These are phyloP conservation scores for Ondatra zibethicus DNA, from an alignment of 2,113 vertebrate species.

Conservation along the genomic window DNA sequence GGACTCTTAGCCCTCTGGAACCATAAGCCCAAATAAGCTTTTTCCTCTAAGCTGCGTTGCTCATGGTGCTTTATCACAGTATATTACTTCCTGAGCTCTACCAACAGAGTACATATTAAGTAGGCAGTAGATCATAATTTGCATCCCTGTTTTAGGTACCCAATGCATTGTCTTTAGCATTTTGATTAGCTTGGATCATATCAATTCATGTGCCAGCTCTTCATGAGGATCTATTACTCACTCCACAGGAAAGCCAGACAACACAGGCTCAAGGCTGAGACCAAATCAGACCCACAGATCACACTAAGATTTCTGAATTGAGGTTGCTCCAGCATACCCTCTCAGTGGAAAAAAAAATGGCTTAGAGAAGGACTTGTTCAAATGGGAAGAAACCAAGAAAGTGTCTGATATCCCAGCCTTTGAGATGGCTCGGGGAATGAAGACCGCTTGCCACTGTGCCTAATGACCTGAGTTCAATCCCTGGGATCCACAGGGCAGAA, in stretches of 20 bases:
- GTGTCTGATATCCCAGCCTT: neutral
- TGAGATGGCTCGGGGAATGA: neutral
- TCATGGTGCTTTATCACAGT: neutral
- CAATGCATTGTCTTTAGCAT: neutral
- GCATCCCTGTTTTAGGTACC: neutral
- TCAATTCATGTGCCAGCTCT: neutral
- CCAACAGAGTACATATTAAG: neutral
- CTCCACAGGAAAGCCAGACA: neutral
- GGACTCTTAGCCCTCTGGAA: neutral
- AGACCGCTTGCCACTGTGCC: neutral
- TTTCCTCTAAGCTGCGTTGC: neutral
- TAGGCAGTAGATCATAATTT: neutral
- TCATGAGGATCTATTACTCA: neutral
- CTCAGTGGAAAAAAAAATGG: slow-evolving; percentile 14
- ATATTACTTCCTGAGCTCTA: neutral
- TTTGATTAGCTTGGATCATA: neutral
- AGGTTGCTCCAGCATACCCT: neutral
- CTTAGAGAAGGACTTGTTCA: neutral
- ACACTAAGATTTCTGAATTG: neutral
- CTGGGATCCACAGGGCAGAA: neutral
- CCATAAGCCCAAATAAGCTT: neutral
- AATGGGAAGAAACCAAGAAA: neutral
- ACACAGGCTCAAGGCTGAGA: neutral
- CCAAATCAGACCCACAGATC: neutral
- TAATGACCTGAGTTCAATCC: neutral